Percentiles rank a stretch among this genome's conserved stretches.
Conservation (phyloP, 2,797 vertebrate genomes). For the Chiropotes sagulatus region DNA sequence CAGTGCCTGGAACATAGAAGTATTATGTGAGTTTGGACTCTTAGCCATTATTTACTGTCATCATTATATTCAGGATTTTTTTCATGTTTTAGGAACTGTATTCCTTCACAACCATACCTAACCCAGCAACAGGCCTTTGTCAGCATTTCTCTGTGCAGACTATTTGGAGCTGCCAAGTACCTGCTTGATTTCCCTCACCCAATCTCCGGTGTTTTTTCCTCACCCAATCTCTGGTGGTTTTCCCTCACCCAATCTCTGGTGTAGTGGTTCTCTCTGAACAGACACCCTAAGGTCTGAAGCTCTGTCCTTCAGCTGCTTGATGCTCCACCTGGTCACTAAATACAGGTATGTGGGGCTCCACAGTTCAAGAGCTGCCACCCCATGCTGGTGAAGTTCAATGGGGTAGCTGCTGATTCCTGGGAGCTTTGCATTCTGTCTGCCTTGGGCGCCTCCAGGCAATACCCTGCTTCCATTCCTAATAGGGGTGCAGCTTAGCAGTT, state of each 20-base stretch:
- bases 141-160: not conserved
- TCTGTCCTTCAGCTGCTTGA: not conserved
- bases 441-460: not conserved
- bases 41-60: not conserved
- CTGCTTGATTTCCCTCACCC: not conserved
- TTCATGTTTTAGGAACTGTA: not conserved
- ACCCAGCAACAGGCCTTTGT: not conserved
- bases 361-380: not conserved
- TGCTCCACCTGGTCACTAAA: not conserved
- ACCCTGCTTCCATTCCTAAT: not conserved
- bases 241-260: not conserved
- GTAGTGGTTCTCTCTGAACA: not conserved
- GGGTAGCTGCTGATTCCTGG: not conserved
- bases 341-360: not conserved
- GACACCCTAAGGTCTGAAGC: not conserved
- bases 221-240: too few relatives aligned
- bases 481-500: not conserved
- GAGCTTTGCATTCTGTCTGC: not conserved
- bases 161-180: not conserved
- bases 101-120: not conserved
- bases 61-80: not conserved
- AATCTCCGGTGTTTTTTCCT: too few relatives aligned
- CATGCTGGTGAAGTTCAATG: not conserved
- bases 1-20: not conserved
- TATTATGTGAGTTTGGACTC: not conserved